Percentiles rank a stretch among this genome's conserved stretches.
Evolutionary conservation across 2,888 invertebrate genomes (phyloP).

Genomic region (Smittia sp.): DNA sequence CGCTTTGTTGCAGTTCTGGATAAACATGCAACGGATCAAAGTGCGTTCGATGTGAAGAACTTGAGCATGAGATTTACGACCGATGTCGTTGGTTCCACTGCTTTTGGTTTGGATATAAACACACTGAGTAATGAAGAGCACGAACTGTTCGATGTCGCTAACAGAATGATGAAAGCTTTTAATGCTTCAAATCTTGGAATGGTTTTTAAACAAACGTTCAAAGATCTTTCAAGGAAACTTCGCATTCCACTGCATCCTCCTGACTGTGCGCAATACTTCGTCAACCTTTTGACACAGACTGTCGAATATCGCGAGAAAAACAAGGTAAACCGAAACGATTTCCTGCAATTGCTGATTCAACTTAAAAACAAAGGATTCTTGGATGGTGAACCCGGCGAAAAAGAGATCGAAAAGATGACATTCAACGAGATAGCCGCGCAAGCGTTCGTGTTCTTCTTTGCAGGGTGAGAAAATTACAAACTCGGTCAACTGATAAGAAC

Average conservation of each 20-base stretch:
- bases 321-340: constrained; percentile 55
- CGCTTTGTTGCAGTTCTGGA: constrained; percentile 30
- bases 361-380: constrained; percentile 54
- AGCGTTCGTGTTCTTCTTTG: constrained; percentile 28
- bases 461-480: not conserved
- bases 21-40: not conserved
- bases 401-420: constrained; percentile 5
- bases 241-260: not conserved
- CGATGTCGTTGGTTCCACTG: constrained; percentile 46
- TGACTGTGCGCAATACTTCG: constrained; percentile 50
- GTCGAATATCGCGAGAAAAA: constrained; percentile 53
- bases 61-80: constrained; percentile 42
- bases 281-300: constrained; percentile 52
- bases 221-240: constrained; percentile 11
- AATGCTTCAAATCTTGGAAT: not conserved
- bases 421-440: constrained; percentile 32
- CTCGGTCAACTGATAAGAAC: too few species aligned
- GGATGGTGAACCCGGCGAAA: constrained; percentile 44
- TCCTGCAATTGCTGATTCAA: constrained; percentile 58
- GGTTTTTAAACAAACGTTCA: not conserved
- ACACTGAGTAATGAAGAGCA: constrained; percentile 45
- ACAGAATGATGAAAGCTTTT: not conserved
- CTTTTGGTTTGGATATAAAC: constrained; percentile 49
- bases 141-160: constrained; percentile 42
- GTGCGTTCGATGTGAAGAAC: not conserved